Base-by-base conservation (phyloP, 2,888 invertebrate species). In the Amiota mariae region DNA sequence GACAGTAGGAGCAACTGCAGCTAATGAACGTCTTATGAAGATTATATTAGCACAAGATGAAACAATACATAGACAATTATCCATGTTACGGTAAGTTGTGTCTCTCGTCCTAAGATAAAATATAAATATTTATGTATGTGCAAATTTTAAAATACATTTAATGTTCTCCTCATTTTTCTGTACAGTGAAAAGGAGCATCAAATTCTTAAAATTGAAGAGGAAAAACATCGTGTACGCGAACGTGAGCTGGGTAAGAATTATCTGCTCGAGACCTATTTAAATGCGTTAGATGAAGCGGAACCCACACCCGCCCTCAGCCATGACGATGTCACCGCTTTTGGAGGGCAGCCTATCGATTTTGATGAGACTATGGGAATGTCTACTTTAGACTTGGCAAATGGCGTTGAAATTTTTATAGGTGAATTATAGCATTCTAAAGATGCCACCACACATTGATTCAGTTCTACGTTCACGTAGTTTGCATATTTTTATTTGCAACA, bases 191-290 rank as follows among this genome's bases (percentile, higher is more conserved):
- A 94, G 87, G 96, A 96, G 87, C 93, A 93, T 83, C 92, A 95
- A 84, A 96, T 96, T 81, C 94, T 94, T 77, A 93, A 93, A 84
- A 92, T 95, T 81, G 95, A 95, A 91, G 94, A 94, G 85, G 94
- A 94, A 85, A 94, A 94, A 47, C 95, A 95, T 89, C 92, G 93
- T 78, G 92, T 92, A 63, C 91, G 95, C 67, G 93, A 94, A 89
- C 92, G 94, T 78, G 94, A 94, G 83, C 93, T 95, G 85, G 95
- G 95, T 18, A 94, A 94, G 77, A 95, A 95, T 89, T 95, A 95
- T 87, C 91, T 95, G 67, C 91, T 95, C 15, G 95, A 95, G 88
- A 94, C 95, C 1, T 95, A 95, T 87, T 91, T 95, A 61, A 92
- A 91, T 80, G 92, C 92, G n/a, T 81, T 91, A 47, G 90, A 91